A percentile compares a stretch with the other conserved stretches of the same genome.
Evolutionary conservation across 2,113 vertebrate genomes (phyloP).

Genomic region (Morphnarchus princeps): DNA sequence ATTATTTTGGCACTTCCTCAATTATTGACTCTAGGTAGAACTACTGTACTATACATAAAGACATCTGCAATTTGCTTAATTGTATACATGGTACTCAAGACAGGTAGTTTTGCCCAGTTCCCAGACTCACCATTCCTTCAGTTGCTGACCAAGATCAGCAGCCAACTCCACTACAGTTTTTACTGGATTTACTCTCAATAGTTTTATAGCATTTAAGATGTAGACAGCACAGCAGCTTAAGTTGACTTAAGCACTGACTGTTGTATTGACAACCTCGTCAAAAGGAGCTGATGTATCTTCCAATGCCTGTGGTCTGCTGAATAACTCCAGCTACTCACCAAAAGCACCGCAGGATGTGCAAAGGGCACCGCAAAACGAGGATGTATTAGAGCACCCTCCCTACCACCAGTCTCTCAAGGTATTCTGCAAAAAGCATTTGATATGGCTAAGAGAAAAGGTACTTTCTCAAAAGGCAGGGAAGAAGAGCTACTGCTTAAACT

Average conservation of each 20-base stretch:
- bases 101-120: accelerated
- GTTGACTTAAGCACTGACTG: background rate
- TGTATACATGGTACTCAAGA: background rate
- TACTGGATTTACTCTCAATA: background rate
- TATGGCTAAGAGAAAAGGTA: background rate
- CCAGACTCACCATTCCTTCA: background rate
- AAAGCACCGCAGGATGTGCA: accelerated
- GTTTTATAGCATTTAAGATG: background rate
- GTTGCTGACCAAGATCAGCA: background rate
- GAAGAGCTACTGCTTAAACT: background rate
- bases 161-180: background rate
- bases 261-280: background rate
- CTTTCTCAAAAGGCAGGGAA: background rate
- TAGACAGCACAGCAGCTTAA: background rate
- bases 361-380: background rate
- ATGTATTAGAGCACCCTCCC: background rate
- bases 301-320: background rate
- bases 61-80: background rate
- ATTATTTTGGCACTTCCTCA: conserved; percentile 23
- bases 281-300: background rate
- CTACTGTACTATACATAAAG: background rate
- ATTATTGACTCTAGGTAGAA: background rate
- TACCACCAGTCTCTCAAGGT: background rate
- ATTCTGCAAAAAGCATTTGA: background rate
- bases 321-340: background rate